Evolutionary conservation across 1,140 invertebrate species (phyloP).

Genomic region (Microvelia longipes): DNA sequence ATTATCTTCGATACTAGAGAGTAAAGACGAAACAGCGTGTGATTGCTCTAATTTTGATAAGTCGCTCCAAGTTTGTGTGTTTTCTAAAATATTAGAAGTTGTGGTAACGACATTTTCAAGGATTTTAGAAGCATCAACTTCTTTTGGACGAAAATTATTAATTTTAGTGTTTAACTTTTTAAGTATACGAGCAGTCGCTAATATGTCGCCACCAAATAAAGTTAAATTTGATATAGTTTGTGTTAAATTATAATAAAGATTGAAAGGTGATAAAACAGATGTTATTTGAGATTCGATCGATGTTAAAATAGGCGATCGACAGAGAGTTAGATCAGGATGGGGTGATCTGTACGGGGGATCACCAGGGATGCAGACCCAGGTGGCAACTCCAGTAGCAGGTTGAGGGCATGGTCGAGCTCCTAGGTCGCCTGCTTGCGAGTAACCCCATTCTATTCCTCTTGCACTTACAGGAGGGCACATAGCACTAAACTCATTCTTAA

Average conservation of each 20-base stretch:
- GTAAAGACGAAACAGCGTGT: slow-evolving; percentile 62
- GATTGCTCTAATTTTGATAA: slow-evolving; percentile 69
- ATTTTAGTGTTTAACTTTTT: slow-evolving; percentile 73
- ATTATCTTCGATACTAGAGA: slow-evolving; percentile 79
- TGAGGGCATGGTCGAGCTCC: slow-evolving; percentile 68
- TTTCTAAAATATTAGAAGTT: slow-evolving; percentile 78
- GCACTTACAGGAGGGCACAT: slow-evolving; percentile 51
- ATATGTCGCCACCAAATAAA: slow-evolving; percentile 80
- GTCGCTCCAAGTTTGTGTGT: slow-evolving; percentile 75
- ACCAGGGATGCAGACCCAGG: slow-evolving; percentile 51
- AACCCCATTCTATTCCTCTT: slow-evolving; percentile 74
- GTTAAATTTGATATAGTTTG: slow-evolving; percentile 69
- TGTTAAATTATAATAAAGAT: slow-evolving; percentile 57
- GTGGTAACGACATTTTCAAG: slow-evolving; percentile 70
- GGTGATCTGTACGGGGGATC: slow-evolving; percentile 44
- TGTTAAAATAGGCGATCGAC: slow-evolving; percentile 76
- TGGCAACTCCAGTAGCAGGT: slow-evolving; percentile 67
- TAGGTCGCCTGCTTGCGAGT: slow-evolving; percentile 56
- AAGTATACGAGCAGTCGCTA: slow-evolving; percentile 75
- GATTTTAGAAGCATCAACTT: slow-evolving; percentile 70
- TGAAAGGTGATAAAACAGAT: slow-evolving; percentile 56
- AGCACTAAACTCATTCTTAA: background rate
- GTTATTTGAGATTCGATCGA: slow-evolving; percentile 60
- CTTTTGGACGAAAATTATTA: slow-evolving; percentile 55
- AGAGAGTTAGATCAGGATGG: slow-evolving; percentile 76